Evolutionary conservation across 2,888 invertebrate genomes (phyloP), one percentile per base, ranked within the genome.

Genomic region (Lypha dubia): DNA sequence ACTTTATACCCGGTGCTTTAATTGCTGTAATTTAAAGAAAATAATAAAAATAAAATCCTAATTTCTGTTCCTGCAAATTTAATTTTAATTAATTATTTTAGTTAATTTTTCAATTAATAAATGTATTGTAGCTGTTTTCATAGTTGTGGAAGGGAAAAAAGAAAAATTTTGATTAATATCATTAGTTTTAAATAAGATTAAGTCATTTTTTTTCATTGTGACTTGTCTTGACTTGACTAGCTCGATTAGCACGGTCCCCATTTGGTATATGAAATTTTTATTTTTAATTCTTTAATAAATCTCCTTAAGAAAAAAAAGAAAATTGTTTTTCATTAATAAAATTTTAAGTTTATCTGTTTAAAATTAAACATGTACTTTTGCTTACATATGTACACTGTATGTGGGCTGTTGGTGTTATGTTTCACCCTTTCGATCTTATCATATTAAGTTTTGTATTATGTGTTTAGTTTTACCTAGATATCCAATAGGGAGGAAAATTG

Each of bases 81-180:
- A 38, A 65, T 71, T 82, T 82, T 82, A 80, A 85, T 86, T 84
- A 86, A 75, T 86, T 68, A 62, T 49, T n/a, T n/a, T n/a, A n/a
- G n/a, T 85, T 35, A 71, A 65, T 62, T 79, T 15, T 56, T 67
- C 44, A 68, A 76, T 76, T 65, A n/a, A 77, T 68, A 56, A 71
- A 65, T 71, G 17, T 56, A 62, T 71, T 46, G 35, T 73, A 38
- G 84, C 84, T 84, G 81, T 83, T 75, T 74, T 81, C 63, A 77
- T 35, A 74, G n/a, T 77, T 81, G 20, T 41, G 85, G 86, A 81
- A 85, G 77, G 84, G 87, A 86, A 90, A 81, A 90, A 88, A 90
- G 90, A 90, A 91, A 90, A 90, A 90, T 91, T 91, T 90, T 89
- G 90, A 90, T 90, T 90, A 90, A 91, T 90, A 89, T 88, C 83